Evolutionary conservation across 2,797 vertebrate genomes (phyloP), one percentile per base, ranked within the genome.

Genomic region (Danio jaintianensis): DNA sequence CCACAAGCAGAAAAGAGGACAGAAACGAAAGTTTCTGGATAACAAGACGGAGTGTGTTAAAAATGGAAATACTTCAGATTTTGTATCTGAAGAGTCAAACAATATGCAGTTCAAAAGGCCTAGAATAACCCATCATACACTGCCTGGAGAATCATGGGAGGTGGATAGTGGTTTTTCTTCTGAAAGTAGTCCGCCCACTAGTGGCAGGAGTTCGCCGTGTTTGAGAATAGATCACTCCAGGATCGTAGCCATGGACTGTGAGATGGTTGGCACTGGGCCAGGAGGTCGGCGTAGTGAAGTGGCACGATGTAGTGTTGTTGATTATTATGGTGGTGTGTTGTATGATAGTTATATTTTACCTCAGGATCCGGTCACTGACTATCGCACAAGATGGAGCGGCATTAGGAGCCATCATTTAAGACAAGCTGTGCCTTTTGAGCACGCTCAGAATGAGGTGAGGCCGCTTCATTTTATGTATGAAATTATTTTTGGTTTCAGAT

Each of bases 261-360:
- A 99, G 91, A 99, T 99, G 98, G 97, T 99, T 56, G 98, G 98
- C 75, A 98, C 97, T 0, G 98, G 98, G 0, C 96, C 95, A 0
- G 84, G 89, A 0, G 97, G 95, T 4, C 87, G 86, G 58, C 89
- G 87, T 80, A 96, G 94, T 0, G 97, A 97, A 90, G 84, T 99
- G 85, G 98, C 96, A 0, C 96, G 97, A 10, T 99, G 97, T 88
- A 96, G 96, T 0, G 89, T 99, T 55, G 90, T 99, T 36, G 94
- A 92, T 85, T 99, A 98, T 3, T 82, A 93, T 0, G 97, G 97
- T 0, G 91, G 93, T 0, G 87, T 99, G 16, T 77, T 99, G 47
- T 99, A 96, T 0, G 97, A 99, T 84, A 94, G 96, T 70, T 99
- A 98, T 0, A 29, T 98, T 56, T 90, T 50, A 13, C 97, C 98